These are phyloP conservation scores for Cenopis cana DNA, from an alignment of 2,888 invertebrate genomes.

Conservation along the genomic window DNA sequence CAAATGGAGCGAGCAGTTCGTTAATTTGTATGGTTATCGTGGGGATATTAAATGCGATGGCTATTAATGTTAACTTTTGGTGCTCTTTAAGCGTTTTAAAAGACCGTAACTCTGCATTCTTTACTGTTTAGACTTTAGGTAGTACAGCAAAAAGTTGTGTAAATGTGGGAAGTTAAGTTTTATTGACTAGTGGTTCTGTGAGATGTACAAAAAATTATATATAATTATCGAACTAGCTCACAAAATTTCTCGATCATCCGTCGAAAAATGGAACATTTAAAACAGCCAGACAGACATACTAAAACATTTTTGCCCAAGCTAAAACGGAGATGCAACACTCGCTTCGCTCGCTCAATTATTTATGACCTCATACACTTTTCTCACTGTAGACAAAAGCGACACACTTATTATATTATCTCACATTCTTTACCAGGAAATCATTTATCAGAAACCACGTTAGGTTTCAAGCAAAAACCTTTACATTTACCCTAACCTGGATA, in stretches of 20 bases:
- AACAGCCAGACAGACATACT: too few species aligned
- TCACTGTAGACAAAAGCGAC: background rate
- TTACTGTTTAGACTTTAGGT: background rate
- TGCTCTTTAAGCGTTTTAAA: slow-evolving; percentile 12
- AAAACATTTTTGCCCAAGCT: too few species aligned
- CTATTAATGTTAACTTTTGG: slow-evolving; percentile 30
- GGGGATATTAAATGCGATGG: slow-evolving; percentile 27
- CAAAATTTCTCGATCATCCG: too few species aligned
- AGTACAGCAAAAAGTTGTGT: too few species aligned
- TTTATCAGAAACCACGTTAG: slow-evolving; percentile 4
- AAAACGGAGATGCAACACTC: too few species aligned
- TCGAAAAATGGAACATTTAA: too few species aligned
- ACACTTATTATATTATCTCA: background rate
- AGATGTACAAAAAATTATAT: too few species aligned
- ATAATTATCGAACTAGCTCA: too few species aligned
- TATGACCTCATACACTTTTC: background rate
- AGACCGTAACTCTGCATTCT: background rate
- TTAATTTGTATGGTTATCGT: slow-evolving; percentile 19
- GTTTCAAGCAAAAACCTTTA: slow-evolving; percentile 8
- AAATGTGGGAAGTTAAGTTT: too few species aligned
- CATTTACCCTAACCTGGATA: slow-evolving; percentile 28
- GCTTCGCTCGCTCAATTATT: too few species aligned
- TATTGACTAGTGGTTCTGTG: too few species aligned
- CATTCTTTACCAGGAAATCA: slow-evolving; percentile 14
- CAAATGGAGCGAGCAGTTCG: slow-evolving; percentile 27